Evolutionary conservation across 2,797 vertebrate genomes (phyloP).

Genomic region (Hylomyscus alleni): DNA sequence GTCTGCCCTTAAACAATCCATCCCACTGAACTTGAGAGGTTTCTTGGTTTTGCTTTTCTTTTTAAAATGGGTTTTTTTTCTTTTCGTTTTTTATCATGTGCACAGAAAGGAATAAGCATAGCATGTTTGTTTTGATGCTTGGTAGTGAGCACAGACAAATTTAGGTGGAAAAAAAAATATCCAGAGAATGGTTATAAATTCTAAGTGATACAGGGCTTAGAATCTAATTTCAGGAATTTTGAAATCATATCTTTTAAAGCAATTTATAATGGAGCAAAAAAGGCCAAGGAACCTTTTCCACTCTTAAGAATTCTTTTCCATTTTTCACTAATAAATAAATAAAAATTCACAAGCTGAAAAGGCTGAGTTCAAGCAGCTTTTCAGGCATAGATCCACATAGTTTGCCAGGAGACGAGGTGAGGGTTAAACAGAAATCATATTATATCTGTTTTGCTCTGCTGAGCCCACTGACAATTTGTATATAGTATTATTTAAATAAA

Average conservation of each 20-base stretch:
- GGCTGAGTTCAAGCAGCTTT: background rate
- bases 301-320: slow-evolving; percentile 1
- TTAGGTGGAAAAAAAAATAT: slow-evolving; percentile 10
- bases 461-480: background rate
- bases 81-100: background rate
- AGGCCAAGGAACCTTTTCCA: background rate
- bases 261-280: background rate
- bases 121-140: background rate
- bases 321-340: background rate
- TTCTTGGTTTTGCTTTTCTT: background rate
- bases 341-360: background rate
- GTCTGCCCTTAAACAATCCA: slow-evolving; percentile 45
- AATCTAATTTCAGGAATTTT: slow-evolving; percentile 47
- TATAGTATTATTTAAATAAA: slow-evolving; percentile 49
- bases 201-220: background rate
- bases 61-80: background rate
- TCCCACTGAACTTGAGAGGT: background rate
- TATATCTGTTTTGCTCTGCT: background rate
- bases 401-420: background rate
- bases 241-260: slow-evolving; percentile 34
- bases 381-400: background rate
- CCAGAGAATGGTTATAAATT: slow-evolving; percentile 41
- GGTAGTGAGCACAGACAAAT: slow-evolving; percentile 27
- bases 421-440: background rate
- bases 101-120: background rate